Evolutionary conservation across 2,113 vertebrate genomes (phyloP).

Genomic region (Genyomyrus donnyi): DNA sequence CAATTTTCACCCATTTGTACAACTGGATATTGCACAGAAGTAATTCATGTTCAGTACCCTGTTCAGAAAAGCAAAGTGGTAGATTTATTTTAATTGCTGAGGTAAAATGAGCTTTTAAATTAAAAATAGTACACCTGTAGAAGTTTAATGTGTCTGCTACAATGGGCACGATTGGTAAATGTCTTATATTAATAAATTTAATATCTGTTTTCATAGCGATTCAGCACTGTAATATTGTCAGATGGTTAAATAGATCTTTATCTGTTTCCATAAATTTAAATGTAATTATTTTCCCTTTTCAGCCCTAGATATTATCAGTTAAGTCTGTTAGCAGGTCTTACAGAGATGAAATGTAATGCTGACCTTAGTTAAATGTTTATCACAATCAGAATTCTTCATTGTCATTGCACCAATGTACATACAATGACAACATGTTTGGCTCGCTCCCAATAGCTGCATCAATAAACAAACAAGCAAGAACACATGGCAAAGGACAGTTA

Average conservation of each 20-base stretch:
- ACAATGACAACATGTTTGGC: background rate
- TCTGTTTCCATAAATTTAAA: background rate
- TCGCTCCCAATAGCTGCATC: background rate
- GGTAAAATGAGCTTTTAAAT: background rate
- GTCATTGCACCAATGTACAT: background rate
- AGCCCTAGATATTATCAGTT: background rate
- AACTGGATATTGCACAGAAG: background rate
- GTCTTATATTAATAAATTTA: background rate
- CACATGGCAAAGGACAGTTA: background rate
- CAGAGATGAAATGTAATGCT: background rate
- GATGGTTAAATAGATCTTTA: background rate
- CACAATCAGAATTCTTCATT: background rate
- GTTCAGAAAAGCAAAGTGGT: background rate
- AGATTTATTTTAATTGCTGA: conserved; percentile 1
- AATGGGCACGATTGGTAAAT: background rate
- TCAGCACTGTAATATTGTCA: background rate
- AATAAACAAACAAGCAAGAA: background rate
- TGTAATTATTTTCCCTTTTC: background rate
- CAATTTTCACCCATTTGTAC: background rate
- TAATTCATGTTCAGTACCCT: background rate
- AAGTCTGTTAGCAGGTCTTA: background rate
- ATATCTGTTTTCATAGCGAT: background rate
- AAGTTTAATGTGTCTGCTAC: background rate
- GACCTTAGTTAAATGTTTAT: background rate
- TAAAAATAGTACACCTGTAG: background rate